Base-by-base conservation (phyloP, 2,113 vertebrate species). In the Bos javanicus region DNA sequence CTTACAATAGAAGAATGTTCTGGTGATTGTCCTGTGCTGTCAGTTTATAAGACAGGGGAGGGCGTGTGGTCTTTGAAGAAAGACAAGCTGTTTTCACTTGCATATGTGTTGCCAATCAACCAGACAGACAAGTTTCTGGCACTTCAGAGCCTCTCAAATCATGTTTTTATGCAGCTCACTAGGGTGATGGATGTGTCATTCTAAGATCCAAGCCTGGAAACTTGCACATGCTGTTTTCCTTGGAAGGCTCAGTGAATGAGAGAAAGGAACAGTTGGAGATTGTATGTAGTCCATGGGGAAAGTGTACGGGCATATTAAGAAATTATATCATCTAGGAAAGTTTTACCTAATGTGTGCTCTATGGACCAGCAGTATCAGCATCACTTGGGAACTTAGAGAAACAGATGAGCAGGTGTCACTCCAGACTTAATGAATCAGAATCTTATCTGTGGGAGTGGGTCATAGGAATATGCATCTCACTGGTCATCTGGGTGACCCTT, bases 201-300 rank as follows among this genome's bases (percentile, higher is more conserved):
- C 83, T 25, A 46, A 89, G 78, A 52, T 80, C 71, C 36, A 95
- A 84, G 92, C 95, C 96, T 88, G 25, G 82, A 94, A 95, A 91
- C 52, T 60, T 89, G 64, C 95, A 82, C 84, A 4, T 78, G 90
- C 64, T 87, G 19, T 94, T 96, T 95, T 97, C 64, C 96, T 93
- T 90, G 93, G 97, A 96, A 97, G 94, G 56, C 62, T 96, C 59
- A 57, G 59, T 59, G 62, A 83, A 90, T 6, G 43, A 96, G 95
- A 90, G 71, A 96, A 97, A 94, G 74, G 36, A 96, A 90, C 91
- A 94, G 90, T 87, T 91, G 88, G 90, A 89, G 96, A 71, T 59
- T 52, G 3, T 82, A 2, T 52, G 2, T 78, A 2, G 52, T 78
- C 15, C 6, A 7, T 52, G 50, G 48, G 62, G 93, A 74, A 94